A percentile compares a stretch with the other conserved stretches of the same genome.
These are phyloP conservation scores for Acipenser transmontanus DNA, from an alignment of 2,797 vertebrate species.

Conservation along the genomic window DNA sequence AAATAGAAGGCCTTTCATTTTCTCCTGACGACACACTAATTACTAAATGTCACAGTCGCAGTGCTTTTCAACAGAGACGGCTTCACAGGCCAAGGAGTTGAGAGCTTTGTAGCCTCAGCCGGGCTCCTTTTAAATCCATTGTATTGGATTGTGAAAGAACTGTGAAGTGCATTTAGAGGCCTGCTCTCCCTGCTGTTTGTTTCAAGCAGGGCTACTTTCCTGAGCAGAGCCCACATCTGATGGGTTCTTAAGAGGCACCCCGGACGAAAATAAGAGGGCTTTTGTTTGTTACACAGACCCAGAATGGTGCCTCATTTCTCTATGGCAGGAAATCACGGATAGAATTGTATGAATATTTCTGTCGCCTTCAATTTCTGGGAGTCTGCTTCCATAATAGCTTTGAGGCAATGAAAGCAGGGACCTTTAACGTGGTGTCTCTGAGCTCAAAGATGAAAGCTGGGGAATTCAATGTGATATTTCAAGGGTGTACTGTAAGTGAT, in stretches of 20 bases:
- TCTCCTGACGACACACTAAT: too few relatives aligned
- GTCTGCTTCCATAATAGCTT: too few relatives aligned
- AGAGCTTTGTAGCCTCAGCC: too few relatives aligned
- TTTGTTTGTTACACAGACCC: constrained; percentile 20
- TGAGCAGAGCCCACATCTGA: constrained; percentile 32
- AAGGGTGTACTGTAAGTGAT: too few relatives aligned
- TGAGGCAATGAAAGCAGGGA: too few relatives aligned
- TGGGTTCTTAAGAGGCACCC: constrained; percentile 40
- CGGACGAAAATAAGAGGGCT: constrained; percentile 33
- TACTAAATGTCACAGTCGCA: too few relatives aligned
- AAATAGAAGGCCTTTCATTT: too few relatives aligned
- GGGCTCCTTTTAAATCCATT: constrained; percentile 33
- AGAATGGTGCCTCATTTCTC: constrained; percentile 5
- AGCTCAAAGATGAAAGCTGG: too few relatives aligned
- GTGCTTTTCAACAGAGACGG: too few relatives aligned
- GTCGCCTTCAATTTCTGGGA: constrained; percentile 23
- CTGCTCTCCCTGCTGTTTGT: constrained; percentile 36
- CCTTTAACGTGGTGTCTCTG: too few relatives aligned
- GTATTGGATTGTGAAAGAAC: constrained; percentile 18
- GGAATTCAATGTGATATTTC: too few relatives aligned
- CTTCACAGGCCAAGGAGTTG: too few relatives aligned
- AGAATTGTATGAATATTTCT: constrained; percentile 8
- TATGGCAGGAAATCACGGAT: constrained; percentile 18
- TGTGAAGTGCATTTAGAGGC: constrained; percentile 41
- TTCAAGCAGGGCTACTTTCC: constrained; percentile 33